Base-by-base conservation (phyloP, 1,140 invertebrate species). In the Eufriesea mexicana region DNA sequence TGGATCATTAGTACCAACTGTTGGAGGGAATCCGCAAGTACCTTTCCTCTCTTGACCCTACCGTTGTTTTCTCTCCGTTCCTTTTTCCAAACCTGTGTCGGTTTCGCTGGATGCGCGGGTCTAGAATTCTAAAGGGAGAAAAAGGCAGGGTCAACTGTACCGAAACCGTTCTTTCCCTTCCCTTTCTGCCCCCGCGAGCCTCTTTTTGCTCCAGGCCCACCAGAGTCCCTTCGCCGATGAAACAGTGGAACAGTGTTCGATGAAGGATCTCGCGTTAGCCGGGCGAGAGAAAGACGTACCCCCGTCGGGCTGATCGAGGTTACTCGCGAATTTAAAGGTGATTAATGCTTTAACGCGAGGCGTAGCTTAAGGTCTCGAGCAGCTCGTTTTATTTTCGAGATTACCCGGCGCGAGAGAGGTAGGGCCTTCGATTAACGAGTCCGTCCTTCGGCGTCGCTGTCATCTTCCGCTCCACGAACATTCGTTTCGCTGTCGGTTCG, bases 1-100 rank as follows among this genome's bases (percentile, higher is more conserved):
- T 89, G 86, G 91, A 92, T 92, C 92, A 92, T 93, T 93, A 93
- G 92, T 93, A 93, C 89, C 87, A 84, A 92, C 91, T 87, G 87
- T 88, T 89, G 75, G 84, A 90, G 47, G 12, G 75, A 88, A 91
- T 73, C 83, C 67, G 67, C 88, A 89, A 91, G 86, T 89, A 59
- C 86, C 83, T 87, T 79, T 85, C 72, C 83, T 87, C 28, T 64
- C 82, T 88, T 59, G 62, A 79, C 84, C 87, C 84, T 84, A 84
- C 16, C 61, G 16, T 23, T 25, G 64, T 62, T 72, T 55, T 74
- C 86, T 72, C 70, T 84, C 81, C 68, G 35, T 54, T 59, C 57
- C 76, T 51, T 76, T 49, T 49, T 70, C 18, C 5, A 25, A 61
- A 42, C 61, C 55, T 23, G 23, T 25, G 18, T 7, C 51, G 57